Evolutionary conservation across 2,113 vertebrate genomes (phyloP).

Genomic region (Rousettus leschenaultii): DNA sequence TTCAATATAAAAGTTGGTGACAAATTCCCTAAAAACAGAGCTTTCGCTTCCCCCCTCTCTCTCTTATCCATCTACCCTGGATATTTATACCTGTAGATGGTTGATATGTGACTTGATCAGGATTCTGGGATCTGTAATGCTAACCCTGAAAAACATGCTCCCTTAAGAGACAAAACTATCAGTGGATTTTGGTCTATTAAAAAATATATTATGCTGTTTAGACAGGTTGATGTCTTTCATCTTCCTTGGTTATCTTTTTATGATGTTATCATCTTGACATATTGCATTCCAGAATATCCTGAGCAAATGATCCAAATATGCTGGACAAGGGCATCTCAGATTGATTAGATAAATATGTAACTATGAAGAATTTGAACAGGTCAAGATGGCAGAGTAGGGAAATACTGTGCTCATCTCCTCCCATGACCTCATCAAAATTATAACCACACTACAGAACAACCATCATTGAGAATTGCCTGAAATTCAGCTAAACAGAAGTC

Average conservation of each 20-base stretch:
- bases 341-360: slow-evolving; percentile 16
- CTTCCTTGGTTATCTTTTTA: not conserved
- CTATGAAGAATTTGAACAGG: not conserved
- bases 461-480: too few relatives aligned
- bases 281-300: slow-evolving; percentile 16
- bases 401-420: too few relatives aligned
- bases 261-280: slow-evolving; percentile 10
- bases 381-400: too few relatives aligned
- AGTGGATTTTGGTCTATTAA: not conserved
- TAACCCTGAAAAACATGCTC: not conserved
- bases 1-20: not conserved
- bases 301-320: not conserved
- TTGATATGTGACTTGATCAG: not conserved
- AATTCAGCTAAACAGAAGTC: too few relatives aligned
- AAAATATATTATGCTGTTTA: not conserved
- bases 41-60: not conserved
- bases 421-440: too few relatives aligned
- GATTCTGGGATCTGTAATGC: not conserved
- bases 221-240: not conserved
- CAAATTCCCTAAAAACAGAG: not conserved
- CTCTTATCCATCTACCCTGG: not conserved
- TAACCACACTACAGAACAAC: too few relatives aligned
- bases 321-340: not conserved
- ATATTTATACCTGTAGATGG: not conserved
- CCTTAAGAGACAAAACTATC: not conserved